Evolutionary conservation across 2,888 invertebrate genomes (phyloP).

Genomic region (Tanytarsus gracilentus): DNA sequence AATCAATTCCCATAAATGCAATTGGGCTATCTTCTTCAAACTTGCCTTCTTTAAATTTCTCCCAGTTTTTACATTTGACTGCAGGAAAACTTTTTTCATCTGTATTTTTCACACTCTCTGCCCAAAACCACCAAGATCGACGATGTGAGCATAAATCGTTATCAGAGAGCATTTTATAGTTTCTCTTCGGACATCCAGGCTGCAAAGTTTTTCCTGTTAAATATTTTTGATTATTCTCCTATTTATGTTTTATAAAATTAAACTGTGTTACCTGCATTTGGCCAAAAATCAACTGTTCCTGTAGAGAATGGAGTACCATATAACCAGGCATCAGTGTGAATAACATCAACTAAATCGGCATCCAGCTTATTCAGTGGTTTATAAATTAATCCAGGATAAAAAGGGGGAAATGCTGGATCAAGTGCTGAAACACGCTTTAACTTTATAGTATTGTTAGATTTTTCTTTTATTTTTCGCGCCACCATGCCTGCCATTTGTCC

Average conservation of each 20-base stretch:
- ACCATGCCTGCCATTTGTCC: slow-evolving; percentile 40
- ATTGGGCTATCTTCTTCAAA: slow-evolving; percentile 20
- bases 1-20: slow-evolving; percentile 39
- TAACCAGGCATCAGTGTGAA: slow-evolving; percentile 58
- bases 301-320: slow-evolving; percentile 52
- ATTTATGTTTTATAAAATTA: too few species aligned
- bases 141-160: slow-evolving; percentile 51
- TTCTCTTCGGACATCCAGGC: slow-evolving; percentile 35
- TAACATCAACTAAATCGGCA: slow-evolving; percentile 55
- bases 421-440: slow-evolving; percentile 32
- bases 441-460: slow-evolving; percentile 33
- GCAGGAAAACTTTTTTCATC: slow-evolving; percentile 45
- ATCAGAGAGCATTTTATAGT: slow-evolving; percentile 40
- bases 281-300: slow-evolving; percentile 36
- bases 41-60: slow-evolving; percentile 46
- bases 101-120: slow-evolving; percentile 46
- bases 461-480: slow-evolving; percentile 36
- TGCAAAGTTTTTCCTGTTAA: slow-evolving; percentile 32
- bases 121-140: slow-evolving; percentile 54
- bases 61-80: slow-evolving; percentile 48
- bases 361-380: slow-evolving; percentile 47
- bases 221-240: too few species aligned
- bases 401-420: slow-evolving; percentile 33
- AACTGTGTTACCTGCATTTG: too few species aligned
- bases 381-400: slow-evolving; percentile 36